Conservation (phyloP, 2,888 invertebrate species). For the Macrosiphum euphorbiae region DNA sequence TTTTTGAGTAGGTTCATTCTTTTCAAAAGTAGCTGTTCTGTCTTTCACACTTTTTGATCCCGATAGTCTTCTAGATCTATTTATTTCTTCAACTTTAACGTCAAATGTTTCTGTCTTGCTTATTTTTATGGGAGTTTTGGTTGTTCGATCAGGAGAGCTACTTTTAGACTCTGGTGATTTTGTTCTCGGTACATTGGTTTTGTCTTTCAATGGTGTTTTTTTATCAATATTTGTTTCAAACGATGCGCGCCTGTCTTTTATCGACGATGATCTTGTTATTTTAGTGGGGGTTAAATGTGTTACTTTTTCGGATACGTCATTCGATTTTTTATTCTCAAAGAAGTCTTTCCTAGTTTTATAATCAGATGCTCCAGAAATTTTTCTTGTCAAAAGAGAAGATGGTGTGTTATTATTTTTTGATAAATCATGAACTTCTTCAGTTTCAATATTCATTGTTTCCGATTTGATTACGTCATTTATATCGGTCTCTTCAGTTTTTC, state of each 20-base stretch:
- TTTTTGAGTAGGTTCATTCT: slow-evolving; percentile 69
- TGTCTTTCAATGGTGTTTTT: slow-evolving; percentile 30
- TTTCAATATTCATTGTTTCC: neutral
- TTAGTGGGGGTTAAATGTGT: neutral
- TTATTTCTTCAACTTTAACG: slow-evolving; percentile 45
- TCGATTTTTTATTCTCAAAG: slow-evolving; percentile 56
- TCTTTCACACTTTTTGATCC: slow-evolving; percentile 67
- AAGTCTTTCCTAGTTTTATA: slow-evolving; percentile 70
- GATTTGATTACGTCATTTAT: neutral
- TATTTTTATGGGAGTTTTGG: slow-evolving; percentile 7
- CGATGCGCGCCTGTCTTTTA: slow-evolving; percentile 42
- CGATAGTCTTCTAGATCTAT: slow-evolving; percentile 22
- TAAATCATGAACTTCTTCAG: neutral
- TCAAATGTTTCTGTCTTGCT: slow-evolving; percentile 18
- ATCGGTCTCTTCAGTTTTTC: slow-evolving; percentile 60
- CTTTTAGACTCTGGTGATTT: slow-evolving; percentile 27
- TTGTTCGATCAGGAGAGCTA: slow-evolving; percentile 14
- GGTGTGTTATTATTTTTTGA: neutral
- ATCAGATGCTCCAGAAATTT: slow-evolving; percentile 69
- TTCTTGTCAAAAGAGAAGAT: slow-evolving; percentile 8
- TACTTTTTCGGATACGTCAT: neutral
- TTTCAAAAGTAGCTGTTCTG: slow-evolving; percentile 69
- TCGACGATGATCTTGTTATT: slow-evolving; percentile 20
- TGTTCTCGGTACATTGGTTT: slow-evolving; percentile 33
- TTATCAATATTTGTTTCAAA: slow-evolving; percentile 37